phyloP scores from a whole-genome alignment of 37 sponge, comb jelly and placozoan species.

The Agelas oroides region DNA sequence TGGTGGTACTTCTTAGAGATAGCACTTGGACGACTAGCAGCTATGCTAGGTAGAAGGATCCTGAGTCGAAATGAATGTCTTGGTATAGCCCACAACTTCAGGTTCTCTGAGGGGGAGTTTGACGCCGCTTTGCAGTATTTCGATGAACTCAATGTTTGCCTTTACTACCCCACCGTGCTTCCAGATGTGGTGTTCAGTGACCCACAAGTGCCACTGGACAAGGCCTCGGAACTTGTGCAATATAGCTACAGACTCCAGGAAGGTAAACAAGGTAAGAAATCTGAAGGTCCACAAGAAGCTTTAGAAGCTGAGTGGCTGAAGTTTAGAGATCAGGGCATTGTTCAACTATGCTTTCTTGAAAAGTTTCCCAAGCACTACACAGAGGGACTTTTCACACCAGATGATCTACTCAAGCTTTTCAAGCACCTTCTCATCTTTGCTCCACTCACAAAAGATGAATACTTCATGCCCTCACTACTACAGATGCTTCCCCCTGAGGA shows the following conservation, averaged over 20 bases:
- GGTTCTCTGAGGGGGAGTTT: not conserved
- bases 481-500: not conserved
- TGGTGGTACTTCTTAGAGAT: not conserved
- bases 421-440: not conserved
- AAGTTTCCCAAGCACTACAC: conserved; percentile 12
- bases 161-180: not conserved
- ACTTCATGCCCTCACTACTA: conserved; percentile 14
- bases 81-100: not conserved
- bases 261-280: too few species aligned
- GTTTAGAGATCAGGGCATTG: conserved; percentile 19
- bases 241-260: not conserved
- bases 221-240: conserved; percentile 15
- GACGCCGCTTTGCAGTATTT: not conserved
- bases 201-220: conserved; percentile 5
- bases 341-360: not conserved
- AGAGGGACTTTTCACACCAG: not conserved
- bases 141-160: not conserved
- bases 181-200: not conserved
- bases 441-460: not conserved
- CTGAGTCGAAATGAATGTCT: conserved; percentile 18
- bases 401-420: not conserved
- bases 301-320: not conserved
- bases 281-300: not conserved
- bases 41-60: not conserved
- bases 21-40: not conserved